Percentiles rank a stretch among this genome's conserved stretches.
These are phyloP conservation scores for Morpho helenor DNA, from an alignment of 2,888 invertebrate genomes.

Conservation along the genomic window DNA sequence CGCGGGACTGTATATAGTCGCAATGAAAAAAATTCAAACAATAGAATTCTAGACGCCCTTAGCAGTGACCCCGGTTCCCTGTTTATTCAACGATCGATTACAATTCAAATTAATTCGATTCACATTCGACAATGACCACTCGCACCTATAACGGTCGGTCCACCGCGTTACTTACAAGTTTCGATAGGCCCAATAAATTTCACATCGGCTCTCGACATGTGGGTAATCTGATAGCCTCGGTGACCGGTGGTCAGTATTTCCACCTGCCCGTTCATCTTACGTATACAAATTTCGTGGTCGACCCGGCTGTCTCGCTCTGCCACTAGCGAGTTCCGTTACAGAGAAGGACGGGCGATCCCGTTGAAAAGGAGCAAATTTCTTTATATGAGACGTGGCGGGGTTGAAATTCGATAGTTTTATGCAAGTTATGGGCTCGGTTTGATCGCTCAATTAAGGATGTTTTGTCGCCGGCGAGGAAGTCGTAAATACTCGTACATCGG, in stretches of 20 bases:
- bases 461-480: slow-evolving; percentile 61
- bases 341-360: slow-evolving; percentile 32
- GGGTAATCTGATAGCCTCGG: slow-evolving; percentile 60
- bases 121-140: slow-evolving; percentile 57
- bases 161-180: slow-evolving; percentile 60
- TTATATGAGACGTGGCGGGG: slow-evolving; percentile 42
- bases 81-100: slow-evolving; percentile 54
- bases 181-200: slow-evolving; percentile 54
- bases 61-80: slow-evolving; percentile 47
- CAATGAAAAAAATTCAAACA: slow-evolving; percentile 15
- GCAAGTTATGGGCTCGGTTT: slow-evolving; percentile 57
- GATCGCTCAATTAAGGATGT: slow-evolving; percentile 73
- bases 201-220: slow-evolving; percentile 47
- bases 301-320: slow-evolving; percentile 30
- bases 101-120: slow-evolving; percentile 65
- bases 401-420: slow-evolving; percentile 64
- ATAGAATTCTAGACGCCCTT: slow-evolving; percentile 41
- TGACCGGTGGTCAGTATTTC: slow-evolving; percentile 68
- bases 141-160: slow-evolving; percentile 49
- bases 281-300: slow-evolving; percentile 35
- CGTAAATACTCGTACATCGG: slow-evolving; percentile 51
- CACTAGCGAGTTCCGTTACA: slow-evolving; percentile 21
- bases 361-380: slow-evolving; percentile 41
- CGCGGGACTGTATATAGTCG: slow-evolving; percentile 12
- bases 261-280: slow-evolving; percentile 51